Evolutionary conservation across 2,113 vertebrate genomes (phyloP).

Genomic region (Corapipo altera): DNA sequence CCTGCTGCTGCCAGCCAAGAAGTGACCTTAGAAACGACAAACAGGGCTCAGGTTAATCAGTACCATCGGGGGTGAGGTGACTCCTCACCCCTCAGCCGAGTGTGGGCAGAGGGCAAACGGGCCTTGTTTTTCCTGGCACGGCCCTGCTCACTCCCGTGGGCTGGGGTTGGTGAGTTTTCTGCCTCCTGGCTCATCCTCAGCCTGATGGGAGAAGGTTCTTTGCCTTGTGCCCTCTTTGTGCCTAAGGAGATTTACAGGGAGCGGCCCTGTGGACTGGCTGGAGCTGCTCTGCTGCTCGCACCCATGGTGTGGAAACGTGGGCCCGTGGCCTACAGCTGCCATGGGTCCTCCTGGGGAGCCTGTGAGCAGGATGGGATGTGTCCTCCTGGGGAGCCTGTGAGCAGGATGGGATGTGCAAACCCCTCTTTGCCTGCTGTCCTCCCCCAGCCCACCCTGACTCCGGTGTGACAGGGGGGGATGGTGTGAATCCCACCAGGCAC

Average conservation of each 20-base stretch:
- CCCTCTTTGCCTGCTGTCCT: neutral
- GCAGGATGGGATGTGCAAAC: neutral
- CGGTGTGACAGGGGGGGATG: fast-evolving
- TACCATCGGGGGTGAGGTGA: neutral
- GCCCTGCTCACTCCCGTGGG: fast-evolving
- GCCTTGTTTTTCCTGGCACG: neutral
- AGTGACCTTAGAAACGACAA: neutral
- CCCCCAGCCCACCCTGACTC: neutral
- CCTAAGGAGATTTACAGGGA: neutral
- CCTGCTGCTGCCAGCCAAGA: neutral
- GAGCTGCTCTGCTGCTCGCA: neutral
- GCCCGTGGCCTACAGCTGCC: neutral
- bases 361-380: neutral
- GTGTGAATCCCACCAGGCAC: neutral
- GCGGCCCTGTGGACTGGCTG: neutral
- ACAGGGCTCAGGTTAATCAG: neutral
- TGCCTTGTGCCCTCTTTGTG: neutral
- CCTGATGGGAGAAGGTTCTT: neutral
- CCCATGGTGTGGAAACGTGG: neutral
- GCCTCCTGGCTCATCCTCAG: neutral
- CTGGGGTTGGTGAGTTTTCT: neutral
- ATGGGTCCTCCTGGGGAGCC: fast-evolving
- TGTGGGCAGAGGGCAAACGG: neutral
- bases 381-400: no score
- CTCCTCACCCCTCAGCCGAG: neutral